These are phyloP conservation scores for Alces alces DNA, from an alignment of 2,113 vertebrate genomes.

Conservation along the genomic window DNA sequence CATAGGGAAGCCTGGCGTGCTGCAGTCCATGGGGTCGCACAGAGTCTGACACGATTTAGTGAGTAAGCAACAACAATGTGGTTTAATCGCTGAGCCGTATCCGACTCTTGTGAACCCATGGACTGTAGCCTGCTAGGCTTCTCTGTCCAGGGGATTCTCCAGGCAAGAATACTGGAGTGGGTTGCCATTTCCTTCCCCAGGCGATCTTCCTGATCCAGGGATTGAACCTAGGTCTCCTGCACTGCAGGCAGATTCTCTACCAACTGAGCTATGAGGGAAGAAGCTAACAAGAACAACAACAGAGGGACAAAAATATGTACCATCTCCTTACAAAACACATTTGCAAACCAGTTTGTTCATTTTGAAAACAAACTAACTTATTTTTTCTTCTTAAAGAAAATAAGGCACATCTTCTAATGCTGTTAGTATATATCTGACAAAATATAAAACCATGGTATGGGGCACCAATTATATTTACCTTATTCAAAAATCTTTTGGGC, in stretches of 20 bases:
- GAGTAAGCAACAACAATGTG: neutral
- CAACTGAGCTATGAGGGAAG: neutral
- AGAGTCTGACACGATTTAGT: neutral
- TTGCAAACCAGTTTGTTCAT: neutral
- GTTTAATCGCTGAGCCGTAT: rapidly evolving
- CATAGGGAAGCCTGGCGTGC: neutral
- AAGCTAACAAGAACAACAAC: neutral
- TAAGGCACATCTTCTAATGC: neutral
- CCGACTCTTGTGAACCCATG: neutral
- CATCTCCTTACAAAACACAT: neutral
- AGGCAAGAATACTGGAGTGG: neutral
- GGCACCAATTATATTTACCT: neutral
- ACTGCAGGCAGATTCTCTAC: neutral
- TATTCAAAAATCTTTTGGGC: neutral
- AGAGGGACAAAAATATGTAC: neutral
- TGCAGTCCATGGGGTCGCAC: neutral
- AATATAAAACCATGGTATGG: neutral
- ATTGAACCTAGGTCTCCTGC: neutral
- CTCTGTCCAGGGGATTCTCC: neutral
- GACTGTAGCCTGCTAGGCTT: neutral
- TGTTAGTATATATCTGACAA: neutral
- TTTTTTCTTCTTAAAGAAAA: neutral
- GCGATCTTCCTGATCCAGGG: neutral
- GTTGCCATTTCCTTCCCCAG: neutral
- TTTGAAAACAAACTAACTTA: neutral